Evolutionary conservation across 2,888 invertebrate genomes (phyloP).

Genomic region (Nematopogon swammerdamellus): DNA sequence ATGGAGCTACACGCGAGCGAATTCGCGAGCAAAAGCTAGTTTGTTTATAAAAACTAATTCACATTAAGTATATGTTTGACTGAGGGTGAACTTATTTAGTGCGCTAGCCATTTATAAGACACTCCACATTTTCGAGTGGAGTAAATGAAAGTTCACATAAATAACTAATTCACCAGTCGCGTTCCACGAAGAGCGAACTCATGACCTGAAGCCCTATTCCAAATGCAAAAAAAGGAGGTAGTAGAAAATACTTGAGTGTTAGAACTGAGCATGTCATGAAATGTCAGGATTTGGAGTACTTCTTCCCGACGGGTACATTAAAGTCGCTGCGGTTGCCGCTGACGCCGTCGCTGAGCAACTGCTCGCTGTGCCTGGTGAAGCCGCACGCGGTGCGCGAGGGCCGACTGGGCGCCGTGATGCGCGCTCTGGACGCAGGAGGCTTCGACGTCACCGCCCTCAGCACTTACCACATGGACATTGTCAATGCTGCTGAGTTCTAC

Average conservation of each 20-base stretch:
- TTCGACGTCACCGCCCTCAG: constrained; percentile 78
- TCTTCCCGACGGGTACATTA: constrained; percentile 51
- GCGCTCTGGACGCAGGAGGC: constrained; percentile 68
- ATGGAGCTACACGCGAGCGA: background rate
- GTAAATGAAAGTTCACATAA: no score
- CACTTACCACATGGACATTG: constrained; percentile 73
- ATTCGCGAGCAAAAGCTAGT: background rate
- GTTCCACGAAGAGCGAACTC: no score
- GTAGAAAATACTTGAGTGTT: no score
- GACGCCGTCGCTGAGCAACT: constrained; percentile 61
- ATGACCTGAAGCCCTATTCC: no score
- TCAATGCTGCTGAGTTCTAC: constrained; percentile 87
- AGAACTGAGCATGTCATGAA: no score
- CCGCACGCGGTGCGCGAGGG: constrained; percentile 84
- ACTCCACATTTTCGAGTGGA: no score
- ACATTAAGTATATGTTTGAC: no score
- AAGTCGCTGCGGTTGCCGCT: constrained; percentile 36
- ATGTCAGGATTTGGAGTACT: constrained; percentile 59
- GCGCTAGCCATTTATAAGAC: no score
- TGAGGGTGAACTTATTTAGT: no score
- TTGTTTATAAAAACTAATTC: no score
- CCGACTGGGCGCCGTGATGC: constrained; percentile 62
- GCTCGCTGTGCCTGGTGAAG: constrained; percentile 82
- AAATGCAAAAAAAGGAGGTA: no score
- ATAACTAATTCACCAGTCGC: no score